Evolutionary conservation across 2,888 invertebrate species (phyloP).

Genomic region (Tetrapedia diversipes): DNA sequence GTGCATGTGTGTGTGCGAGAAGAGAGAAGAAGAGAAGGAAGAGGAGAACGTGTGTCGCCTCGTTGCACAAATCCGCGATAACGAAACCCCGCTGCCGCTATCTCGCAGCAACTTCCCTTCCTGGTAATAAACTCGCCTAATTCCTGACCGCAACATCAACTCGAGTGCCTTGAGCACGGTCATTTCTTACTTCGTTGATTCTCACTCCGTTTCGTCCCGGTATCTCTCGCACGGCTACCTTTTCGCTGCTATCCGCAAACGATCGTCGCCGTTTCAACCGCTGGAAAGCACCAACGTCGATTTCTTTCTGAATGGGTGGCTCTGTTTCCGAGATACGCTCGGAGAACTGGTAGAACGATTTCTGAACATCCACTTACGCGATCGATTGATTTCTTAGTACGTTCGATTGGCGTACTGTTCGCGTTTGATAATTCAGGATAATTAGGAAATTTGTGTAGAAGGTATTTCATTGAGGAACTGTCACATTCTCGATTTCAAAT

Average conservation of each 20-base stretch:
- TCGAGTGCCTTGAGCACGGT: slow-evolving; percentile 69
- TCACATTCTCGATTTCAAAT: background rate
- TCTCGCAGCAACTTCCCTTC: slow-evolving; percentile 71
- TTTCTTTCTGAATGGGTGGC: background rate
- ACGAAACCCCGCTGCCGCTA: slow-evolving; percentile 71
- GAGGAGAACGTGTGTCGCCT: slow-evolving; percentile 61
- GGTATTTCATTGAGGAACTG: background rate
- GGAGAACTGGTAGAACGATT: background rate
- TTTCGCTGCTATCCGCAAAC: slow-evolving; percentile 51
- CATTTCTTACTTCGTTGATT: slow-evolving; percentile 76
- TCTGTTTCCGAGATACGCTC: background rate
- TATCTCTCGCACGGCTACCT: slow-evolving; percentile 62
- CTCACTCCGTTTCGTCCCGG: slow-evolving; percentile 65
- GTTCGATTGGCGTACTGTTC: too few relatives aligned
- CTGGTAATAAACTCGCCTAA: slow-evolving; percentile 75
- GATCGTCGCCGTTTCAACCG: slow-evolving; percentile 39
- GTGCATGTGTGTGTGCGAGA: background rate
- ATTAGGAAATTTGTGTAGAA: background rate
- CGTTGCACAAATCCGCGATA: slow-evolving; percentile 76
- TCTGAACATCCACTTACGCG: too few relatives aligned
- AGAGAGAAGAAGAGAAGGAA: slow-evolving; percentile 13
- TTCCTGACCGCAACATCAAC: slow-evolving; percentile 68
- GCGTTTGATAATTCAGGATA: background rate
- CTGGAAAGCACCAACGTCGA: slow-evolving; percentile 7
- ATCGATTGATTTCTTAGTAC: too few relatives aligned